These are phyloP conservation scores for Rhabdomys dilectus DNA, from an alignment of 2,113 vertebrate species.

Conservation along the genomic window DNA sequence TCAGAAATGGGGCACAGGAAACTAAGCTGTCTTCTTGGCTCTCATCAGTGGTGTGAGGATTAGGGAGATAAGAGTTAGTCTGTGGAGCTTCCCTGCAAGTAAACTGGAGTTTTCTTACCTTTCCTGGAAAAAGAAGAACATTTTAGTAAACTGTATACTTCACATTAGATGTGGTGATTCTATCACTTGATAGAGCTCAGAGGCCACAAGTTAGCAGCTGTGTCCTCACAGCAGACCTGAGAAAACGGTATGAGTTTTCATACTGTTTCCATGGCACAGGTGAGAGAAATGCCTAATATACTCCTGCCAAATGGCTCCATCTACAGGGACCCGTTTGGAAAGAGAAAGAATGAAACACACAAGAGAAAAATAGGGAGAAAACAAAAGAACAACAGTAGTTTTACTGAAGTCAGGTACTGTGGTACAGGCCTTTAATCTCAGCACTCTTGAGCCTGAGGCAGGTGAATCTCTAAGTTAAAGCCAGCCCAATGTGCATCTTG, in stretches of 20 bases:
- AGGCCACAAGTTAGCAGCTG: neutral
- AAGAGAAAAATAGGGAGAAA: neutral
- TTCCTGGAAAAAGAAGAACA: neutral
- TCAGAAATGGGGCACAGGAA: slow-evolving; percentile 23
- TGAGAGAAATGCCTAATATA: neutral
- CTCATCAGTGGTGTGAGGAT: slow-evolving; percentile 21
- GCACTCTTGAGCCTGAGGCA: neutral
- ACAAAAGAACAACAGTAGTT: neutral
- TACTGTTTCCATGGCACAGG: neutral
- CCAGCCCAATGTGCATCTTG: neutral
- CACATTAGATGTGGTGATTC: neutral
- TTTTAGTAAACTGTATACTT: neutral
- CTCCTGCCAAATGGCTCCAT: neutral
- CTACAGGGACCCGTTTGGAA: neutral
- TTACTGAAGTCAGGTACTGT: neutral
- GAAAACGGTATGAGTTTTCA: neutral
- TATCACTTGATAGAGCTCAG: neutral
- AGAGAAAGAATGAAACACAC: neutral
- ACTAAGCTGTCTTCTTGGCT: slow-evolving; percentile 53
- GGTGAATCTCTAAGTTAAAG: neutral
- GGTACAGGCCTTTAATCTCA: neutral
- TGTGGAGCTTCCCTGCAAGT: neutral
- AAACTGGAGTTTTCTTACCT: slow-evolving; percentile 7
- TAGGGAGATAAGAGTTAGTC: slow-evolving; percentile 52
- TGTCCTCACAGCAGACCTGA: neutral